Evolutionary conservation across 2,797 vertebrate genomes (phyloP).

Genomic region (Odontamblyopus lacepedii): DNA sequence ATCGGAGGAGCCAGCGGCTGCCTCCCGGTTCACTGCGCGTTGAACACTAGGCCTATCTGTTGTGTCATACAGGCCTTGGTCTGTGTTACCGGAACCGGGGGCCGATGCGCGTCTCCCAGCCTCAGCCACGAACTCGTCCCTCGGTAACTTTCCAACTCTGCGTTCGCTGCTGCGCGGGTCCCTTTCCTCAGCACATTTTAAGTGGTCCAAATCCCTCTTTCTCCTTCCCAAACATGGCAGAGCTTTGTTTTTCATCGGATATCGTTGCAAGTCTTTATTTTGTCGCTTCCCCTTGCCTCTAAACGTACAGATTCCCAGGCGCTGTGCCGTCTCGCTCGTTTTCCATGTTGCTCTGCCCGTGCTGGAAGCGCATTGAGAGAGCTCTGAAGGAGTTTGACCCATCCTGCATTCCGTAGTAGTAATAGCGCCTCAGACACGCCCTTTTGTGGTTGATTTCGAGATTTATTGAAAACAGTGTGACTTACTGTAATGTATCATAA

Average conservation of each 20-base stretch:
- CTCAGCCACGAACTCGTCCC: conserved; percentile 52
- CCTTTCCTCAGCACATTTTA: conserved; percentile 38
- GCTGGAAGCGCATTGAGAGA: conserved; percentile 36
- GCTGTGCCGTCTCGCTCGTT: conserved; percentile 30
- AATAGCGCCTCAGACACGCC: conserved; percentile 58
- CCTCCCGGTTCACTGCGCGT: conserved; percentile 31
- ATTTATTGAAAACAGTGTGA: conserved; percentile 13
- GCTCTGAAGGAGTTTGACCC: conserved; percentile 74
- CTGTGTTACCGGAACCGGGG: conserved; percentile 19
- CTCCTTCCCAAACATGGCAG: conserved; percentile 64
- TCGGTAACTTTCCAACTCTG: conserved; percentile 60
- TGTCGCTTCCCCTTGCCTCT: conserved; percentile 32
- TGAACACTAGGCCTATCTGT: neutral
- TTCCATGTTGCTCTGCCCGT: conserved; percentile 53
- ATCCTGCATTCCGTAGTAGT: conserved; percentile 74
- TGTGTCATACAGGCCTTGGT: conserved; percentile 26
- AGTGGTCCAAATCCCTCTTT: conserved; percentile 47
- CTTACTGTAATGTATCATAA: conserved; percentile 19
- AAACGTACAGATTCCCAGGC: conserved; percentile 38
- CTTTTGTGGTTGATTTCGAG: conserved; percentile 33
- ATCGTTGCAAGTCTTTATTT: conserved; percentile 48
- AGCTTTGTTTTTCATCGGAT: conserved; percentile 72
- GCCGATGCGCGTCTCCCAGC: conserved; percentile 26
- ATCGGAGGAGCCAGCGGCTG: conserved; percentile 44
- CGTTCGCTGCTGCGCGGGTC: conserved; percentile 38